These are phyloP conservation scores for Heliconius nattereri DNA, from an alignment of 1,140 invertebrate genomes.

Conservation along the genomic window DNA sequence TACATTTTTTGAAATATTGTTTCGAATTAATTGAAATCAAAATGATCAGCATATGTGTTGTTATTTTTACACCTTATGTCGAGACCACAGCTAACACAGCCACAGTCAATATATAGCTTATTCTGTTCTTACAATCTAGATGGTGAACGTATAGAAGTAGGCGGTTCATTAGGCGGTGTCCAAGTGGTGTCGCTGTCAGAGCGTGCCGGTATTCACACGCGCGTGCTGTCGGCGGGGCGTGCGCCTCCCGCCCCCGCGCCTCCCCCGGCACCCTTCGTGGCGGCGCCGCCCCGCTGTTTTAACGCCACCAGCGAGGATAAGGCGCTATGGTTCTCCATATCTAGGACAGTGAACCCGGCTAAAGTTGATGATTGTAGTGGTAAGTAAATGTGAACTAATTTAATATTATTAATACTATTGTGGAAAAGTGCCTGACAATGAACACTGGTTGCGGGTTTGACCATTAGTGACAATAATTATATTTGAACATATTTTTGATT, in stretches of 20 bases:
- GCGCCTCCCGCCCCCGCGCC: constrained; percentile 57
- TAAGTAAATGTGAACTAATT: constrained; percentile 29
- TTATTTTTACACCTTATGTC: too few relatives aligned
- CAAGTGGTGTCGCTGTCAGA: constrained; percentile 95
- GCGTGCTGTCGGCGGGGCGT: constrained; percentile 92
- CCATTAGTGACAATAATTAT: too few relatives aligned
- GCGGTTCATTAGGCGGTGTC: constrained; percentile 94
- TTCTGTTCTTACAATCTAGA: constrained; percentile 47
- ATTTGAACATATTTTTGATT: too few relatives aligned
- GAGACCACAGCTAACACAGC: too few relatives aligned
- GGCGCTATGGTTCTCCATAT: constrained; percentile 86
- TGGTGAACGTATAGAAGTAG: constrained; percentile 83
- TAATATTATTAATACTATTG: too few relatives aligned
- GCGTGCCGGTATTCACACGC: constrained; percentile 90
- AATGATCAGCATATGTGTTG: too few relatives aligned
- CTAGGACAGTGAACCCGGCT: constrained; percentile 69
- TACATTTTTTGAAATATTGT: too few relatives aligned
- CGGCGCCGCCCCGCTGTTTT: constrained; percentile 50
- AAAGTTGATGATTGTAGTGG: constrained; percentile 42
- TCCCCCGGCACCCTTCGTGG: constrained; percentile 44
- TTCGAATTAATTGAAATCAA: too few relatives aligned
- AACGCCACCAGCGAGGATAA: constrained; percentile 59
- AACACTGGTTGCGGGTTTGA: too few relatives aligned
- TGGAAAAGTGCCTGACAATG: too few relatives aligned
- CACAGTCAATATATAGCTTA: too few relatives aligned